phyloP scores from a whole-genome alignment of 2,797 vertebrate species.

The Gila robusta region DNA sequence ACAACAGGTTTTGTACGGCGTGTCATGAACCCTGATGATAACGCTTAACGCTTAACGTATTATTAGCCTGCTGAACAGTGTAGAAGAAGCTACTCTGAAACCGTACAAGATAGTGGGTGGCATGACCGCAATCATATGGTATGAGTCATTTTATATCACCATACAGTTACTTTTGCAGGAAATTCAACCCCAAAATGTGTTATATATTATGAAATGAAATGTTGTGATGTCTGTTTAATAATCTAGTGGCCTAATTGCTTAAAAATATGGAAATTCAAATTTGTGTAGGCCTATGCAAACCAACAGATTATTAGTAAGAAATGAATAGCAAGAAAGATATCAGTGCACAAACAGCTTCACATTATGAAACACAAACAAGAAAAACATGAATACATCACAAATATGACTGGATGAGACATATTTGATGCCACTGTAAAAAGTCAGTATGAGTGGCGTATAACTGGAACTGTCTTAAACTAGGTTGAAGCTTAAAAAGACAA shows the following conservation, averaged over 20 bases:
- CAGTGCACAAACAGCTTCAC: neutral
- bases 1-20: neutral
- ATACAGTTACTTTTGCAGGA: neutral
- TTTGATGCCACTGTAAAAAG: too few species aligned
- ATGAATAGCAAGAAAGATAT: neutral
- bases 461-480: too few species aligned
- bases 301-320: neutral
- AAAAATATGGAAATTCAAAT: neutral
- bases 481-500: neutral
- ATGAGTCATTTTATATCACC: neutral
- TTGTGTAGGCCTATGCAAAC: neutral
- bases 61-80: constrained; percentile 15
- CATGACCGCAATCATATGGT: neutral
- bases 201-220: neutral
- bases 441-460: too few species aligned
- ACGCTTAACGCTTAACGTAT: neutral
- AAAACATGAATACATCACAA: neutral
- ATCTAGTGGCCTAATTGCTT: too few species aligned
- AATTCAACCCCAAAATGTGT: neutral
- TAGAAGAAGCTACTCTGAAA: neutral
- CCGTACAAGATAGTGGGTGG: neutral
- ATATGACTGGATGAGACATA: neutral
- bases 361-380: neutral
- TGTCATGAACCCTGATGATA: neutral
- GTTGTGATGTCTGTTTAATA: neutral